Base-by-base conservation (phyloP, 2,113 vertebrate genomes). In the Clarias macrocephalus region DNA sequence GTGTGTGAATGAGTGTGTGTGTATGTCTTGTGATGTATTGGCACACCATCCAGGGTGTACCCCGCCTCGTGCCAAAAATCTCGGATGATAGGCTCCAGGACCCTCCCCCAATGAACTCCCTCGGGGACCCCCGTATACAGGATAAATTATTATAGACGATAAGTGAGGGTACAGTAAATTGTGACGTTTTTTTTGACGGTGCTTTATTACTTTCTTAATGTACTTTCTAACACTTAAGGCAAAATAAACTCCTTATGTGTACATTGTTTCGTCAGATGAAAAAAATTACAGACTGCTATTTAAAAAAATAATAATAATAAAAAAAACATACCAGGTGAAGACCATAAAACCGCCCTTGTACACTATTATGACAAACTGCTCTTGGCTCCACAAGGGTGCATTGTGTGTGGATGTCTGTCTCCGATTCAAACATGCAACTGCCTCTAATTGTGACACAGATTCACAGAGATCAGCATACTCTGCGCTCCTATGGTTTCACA, bases 391-490 rank as follows among this genome's bases (percentile, higher is more conserved):
- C 92, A 91, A 86, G 80, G 90, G 76, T 84, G 90, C 89, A 91
- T 92, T 93, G 89, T 86, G 89, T 93, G 89, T 89, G 85, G 86
- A 88, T 89, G 79, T 87, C 86, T 85, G 85, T 82, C 89, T 90
- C 87, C 86, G 82, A 92, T 92, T 88, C 90, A 81, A 83, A 42
- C 84, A 81, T 88, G 88, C 92, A 94, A 94, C 94, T 93, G 92
- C 92, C 93, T 91, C 92, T 94, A 91, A 95, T 96, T 94, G 92
- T 91, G 94, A 93, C 92, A 91, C 91, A 89, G 92, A 94, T 92
- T 94, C 87, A 88, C 89, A 83, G 89, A 90, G 92, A 90, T 92
- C 92, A 89, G 91, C 95, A 96, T 96, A 95, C 95, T 95, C 91
- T 73, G 89, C 92, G 89, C 89, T 94, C 93, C 94, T 93, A 94